A percentile compares a stretch with the other conserved stretches of the same genome.
Conservation (phyloP, 2,797 vertebrate species). For the Buceros bicornis region DNA sequence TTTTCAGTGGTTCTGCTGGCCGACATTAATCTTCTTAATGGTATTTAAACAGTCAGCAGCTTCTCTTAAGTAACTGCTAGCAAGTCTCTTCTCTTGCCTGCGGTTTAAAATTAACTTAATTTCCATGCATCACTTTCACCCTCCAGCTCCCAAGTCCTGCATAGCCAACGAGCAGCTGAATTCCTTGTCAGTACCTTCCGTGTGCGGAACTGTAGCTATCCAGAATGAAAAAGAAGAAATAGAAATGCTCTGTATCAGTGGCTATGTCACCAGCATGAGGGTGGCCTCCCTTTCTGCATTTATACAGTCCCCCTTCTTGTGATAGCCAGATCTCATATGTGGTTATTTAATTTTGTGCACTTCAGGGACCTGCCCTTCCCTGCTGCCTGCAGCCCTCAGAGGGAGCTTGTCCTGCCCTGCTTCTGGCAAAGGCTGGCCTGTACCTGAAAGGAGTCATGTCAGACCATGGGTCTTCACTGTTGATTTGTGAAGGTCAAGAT, state of each 20-base stretch:
- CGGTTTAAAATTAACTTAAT: slow-evolving; percentile 70
- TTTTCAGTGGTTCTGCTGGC: slow-evolving; percentile 67
- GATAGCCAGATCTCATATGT: rapidly evolving
- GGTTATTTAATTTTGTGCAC: not conserved
- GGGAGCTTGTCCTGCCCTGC: not conserved
- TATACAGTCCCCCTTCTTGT: not conserved
- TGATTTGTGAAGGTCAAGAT: not conserved
- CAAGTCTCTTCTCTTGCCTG: slow-evolving; percentile 70
- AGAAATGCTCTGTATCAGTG: not conserved
- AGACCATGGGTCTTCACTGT: not conserved
- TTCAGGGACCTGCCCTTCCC: not conserved
- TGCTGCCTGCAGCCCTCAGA: not conserved
- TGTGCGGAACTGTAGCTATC: not conserved
- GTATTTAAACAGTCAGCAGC: slow-evolving; percentile 72
- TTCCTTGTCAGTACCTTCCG: slow-evolving; percentile 38
- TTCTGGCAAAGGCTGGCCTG: not conserved
- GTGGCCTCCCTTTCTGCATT: not conserved
- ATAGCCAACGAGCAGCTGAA: not conserved
- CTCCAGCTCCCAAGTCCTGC: slow-evolving; percentile 52
- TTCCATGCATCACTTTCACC: slow-evolving; percentile 61
- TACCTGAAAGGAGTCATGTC: not conserved
- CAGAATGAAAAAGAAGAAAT: not conserved
- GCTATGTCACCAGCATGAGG: not conserved
- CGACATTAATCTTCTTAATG: slow-evolving; percentile 72
- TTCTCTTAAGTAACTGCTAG: slow-evolving; percentile 74